Evolutionary conservation across 2,797 vertebrate genomes (phyloP).

Genomic region (Falco berigora): DNA sequence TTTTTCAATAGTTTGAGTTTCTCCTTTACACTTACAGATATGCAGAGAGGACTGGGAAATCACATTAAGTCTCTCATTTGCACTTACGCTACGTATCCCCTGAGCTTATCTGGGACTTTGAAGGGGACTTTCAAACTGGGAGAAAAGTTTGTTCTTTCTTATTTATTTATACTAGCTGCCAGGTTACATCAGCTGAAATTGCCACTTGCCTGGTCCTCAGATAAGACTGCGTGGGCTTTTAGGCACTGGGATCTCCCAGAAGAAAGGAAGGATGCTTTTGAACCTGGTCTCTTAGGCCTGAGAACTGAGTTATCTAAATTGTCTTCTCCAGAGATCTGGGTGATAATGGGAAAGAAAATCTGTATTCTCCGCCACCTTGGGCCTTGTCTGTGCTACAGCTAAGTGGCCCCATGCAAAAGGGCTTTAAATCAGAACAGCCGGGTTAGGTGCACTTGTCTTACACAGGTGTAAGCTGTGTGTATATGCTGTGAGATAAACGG

Average conservation of each 20-base stretch:
- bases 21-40: background rate
- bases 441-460: background rate
- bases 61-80: constrained; percentile 1
- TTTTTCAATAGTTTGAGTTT: background rate
- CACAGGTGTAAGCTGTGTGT: background rate
- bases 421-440: background rate
- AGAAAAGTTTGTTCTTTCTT: background rate
- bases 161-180: background rate
- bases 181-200: background rate
- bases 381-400: background rate
- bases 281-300: background rate
- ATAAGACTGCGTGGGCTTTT: background rate
- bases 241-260: background rate
- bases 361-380: background rate
- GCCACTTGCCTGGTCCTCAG: background rate
- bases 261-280: background rate
- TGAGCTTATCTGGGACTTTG: background rate
- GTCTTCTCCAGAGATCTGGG: background rate
- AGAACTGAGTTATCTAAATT: background rate
- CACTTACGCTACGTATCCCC: background rate
- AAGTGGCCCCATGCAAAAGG: background rate
- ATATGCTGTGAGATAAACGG: background rate
- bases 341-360: background rate
- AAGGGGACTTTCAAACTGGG: background rate
- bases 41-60: background rate